A percentile compares a stretch with the other conserved stretches of the same genome.
phyloP scores from a whole-genome alignment of 2,113 vertebrate genomes.

The Athene cunicularia region DNA sequence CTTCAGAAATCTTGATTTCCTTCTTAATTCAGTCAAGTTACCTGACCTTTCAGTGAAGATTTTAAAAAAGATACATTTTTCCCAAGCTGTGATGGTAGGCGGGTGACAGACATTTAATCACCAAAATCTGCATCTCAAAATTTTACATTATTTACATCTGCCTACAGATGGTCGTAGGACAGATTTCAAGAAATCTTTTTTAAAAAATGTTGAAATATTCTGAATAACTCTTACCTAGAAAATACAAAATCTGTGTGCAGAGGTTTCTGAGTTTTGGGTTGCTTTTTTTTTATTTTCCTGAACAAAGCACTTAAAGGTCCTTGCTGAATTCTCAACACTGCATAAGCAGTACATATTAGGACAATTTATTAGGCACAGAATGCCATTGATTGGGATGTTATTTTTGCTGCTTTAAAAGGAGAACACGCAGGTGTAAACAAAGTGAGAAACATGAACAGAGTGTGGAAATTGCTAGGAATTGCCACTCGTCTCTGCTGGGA shows the following conservation, averaged over 20 bases:
- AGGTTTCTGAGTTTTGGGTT: neutral
- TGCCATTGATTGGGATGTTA: neutral
- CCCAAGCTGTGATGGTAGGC: neutral
- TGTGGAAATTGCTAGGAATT: neutral
- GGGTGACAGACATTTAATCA: constrained; percentile 19
- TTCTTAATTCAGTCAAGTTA: neutral
- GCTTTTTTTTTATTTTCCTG: neutral
- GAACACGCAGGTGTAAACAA: neutral
- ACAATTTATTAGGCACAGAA: neutral
- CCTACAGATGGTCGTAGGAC: neutral
- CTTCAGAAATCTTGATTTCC: neutral
- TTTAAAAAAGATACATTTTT: neutral
- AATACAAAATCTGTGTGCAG: neutral
- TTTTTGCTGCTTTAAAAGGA: neutral
- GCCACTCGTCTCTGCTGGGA: neutral
- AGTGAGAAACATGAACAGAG: neutral
- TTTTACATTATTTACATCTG: constrained; percentile 23
- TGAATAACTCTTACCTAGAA: neutral
- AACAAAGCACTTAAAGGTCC: neutral
- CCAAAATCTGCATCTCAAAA: neutral
- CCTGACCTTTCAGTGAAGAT: neutral
- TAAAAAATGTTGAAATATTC: neutral
- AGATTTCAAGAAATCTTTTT: neutral
- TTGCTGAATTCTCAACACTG: neutral
- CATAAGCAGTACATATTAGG: neutral